These are phyloP conservation scores for Euphydryas editha DNA, from an alignment of 2,888 invertebrate genomes.

Conservation along the genomic window DNA sequence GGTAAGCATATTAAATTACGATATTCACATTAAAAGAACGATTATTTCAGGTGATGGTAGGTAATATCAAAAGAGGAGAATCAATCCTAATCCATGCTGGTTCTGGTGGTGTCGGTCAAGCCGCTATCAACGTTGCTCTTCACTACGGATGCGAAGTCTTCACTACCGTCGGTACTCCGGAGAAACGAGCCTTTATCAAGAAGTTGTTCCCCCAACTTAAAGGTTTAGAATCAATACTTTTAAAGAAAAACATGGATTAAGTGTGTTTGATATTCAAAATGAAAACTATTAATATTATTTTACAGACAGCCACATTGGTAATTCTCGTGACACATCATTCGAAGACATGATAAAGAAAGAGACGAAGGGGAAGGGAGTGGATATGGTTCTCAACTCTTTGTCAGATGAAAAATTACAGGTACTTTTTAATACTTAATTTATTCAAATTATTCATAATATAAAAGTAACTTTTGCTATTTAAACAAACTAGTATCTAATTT, in stretches of 20 bases:
- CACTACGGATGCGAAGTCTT: conserved; percentile 94
- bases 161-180: conserved; percentile 95
- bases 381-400: conserved; percentile 95
- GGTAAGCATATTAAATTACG: not conserved
- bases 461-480: no score
- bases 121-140: conserved; percentile 97
- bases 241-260: no score
- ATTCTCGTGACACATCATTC: conserved; percentile 93
- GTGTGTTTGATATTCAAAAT: no score
- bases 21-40: not conserved
- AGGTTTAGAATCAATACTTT: conserved; percentile 58
- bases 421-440: conserved; percentile 13
- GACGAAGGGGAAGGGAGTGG: conserved; percentile 94
- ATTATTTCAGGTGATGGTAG: conserved; percentile 78
- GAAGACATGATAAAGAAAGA: conserved; percentile 91
- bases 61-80: conserved; percentile 92
- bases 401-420: conserved; percentile 94
- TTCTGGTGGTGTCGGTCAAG: conserved; percentile 98
- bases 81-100: conserved; percentile 96
- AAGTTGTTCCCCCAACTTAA: conserved; percentile 91
- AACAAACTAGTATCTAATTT: no score
- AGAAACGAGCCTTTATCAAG: conserved; percentile 94
- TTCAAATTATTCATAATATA: not conserved
- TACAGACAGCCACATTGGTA: conserved; percentile 88
- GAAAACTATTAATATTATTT: not conserved